These are phyloP conservation scores for Nannoperca obscura DNA, from an alignment of 2,797 vertebrate genomes.

Conservation along the genomic window DNA sequence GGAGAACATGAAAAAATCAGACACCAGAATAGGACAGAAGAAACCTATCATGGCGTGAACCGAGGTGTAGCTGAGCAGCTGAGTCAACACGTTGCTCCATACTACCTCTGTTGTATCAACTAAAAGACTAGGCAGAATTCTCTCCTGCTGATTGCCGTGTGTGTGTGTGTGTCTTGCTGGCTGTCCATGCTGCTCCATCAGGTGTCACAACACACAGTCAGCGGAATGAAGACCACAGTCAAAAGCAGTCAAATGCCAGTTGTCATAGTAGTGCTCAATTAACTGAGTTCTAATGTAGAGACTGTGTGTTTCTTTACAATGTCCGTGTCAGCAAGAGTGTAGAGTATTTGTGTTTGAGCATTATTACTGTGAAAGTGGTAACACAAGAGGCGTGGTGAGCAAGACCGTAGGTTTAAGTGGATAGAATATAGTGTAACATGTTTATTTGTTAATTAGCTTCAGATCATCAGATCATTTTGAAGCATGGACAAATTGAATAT, in stretches of 20 bases:
- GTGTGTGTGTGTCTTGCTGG: slow-evolving; percentile 35
- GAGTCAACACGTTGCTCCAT: slow-evolving; percentile 77
- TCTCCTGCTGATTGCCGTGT: slow-evolving; percentile 65
- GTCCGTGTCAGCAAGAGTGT: background rate
- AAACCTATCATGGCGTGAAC: slow-evolving; percentile 30
- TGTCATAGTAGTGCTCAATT: background rate
- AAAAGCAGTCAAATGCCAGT: background rate
- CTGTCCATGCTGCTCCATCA: slow-evolving; percentile 46
- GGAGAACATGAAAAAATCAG: slow-evolving; percentile 27
- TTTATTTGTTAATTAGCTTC: background rate
- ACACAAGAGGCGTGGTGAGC: background rate
- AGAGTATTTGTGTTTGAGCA: background rate
- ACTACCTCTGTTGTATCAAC: slow-evolving; percentile 66
- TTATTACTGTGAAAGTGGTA: background rate
- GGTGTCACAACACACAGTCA: slow-evolving; percentile 57
- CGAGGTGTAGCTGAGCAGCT: slow-evolving; percentile 72
- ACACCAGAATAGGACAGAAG: slow-evolving; percentile 32
- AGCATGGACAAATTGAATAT: background rate
- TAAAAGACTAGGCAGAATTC: slow-evolving; percentile 56
- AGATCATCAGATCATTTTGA: background rate
- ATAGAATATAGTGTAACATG: background rate
- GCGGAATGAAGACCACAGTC: slow-evolving; percentile 17
- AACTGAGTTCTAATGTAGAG: background rate
- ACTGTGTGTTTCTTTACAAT: background rate
- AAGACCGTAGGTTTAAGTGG: background rate